Conservation (phyloP, 2,888 invertebrate species). For the Galerucella calmariensis region DNA sequence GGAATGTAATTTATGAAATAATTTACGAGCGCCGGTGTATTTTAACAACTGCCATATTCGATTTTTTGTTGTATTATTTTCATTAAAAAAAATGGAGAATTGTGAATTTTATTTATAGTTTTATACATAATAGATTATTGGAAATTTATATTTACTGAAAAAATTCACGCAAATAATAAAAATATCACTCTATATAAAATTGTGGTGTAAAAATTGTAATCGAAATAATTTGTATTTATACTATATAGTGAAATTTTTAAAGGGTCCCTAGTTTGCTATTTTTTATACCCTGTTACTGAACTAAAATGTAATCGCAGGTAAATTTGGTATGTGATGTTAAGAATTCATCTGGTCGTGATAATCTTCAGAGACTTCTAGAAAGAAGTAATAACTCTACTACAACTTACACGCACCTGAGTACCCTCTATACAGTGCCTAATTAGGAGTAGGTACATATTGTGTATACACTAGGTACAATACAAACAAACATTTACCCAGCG, state of each 20-base stretch:
- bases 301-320: too few species aligned
- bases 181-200: too few species aligned
- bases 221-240: too few species aligned
- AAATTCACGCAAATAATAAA: not conserved
- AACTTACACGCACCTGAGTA: not conserved
- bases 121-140: not conserved
- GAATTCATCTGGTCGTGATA: too few species aligned
- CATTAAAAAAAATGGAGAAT: not conserved
- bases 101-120: not conserved
- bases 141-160: constrained; percentile 32
- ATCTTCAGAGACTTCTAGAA: too few species aligned
- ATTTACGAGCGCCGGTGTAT: not conserved
- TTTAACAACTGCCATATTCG: constrained; percentile 13
- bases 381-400: too few species aligned
- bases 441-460: too few species aligned
- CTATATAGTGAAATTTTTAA: too few species aligned
- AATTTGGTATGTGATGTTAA: too few species aligned
- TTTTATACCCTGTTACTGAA: too few species aligned
- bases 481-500: constrained; percentile 47
- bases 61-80: not conserved
- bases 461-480: constrained; percentile 48
- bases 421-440: constrained; percentile 38
- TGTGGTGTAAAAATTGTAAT: too few species aligned
- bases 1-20: constrained; percentile 4
- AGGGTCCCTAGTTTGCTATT: too few species aligned